Evolutionary conservation across 2,888 invertebrate genomes (phyloP), one percentile per base, ranked within the genome.

Genomic region (Tricholauxania praeusta): DNA sequence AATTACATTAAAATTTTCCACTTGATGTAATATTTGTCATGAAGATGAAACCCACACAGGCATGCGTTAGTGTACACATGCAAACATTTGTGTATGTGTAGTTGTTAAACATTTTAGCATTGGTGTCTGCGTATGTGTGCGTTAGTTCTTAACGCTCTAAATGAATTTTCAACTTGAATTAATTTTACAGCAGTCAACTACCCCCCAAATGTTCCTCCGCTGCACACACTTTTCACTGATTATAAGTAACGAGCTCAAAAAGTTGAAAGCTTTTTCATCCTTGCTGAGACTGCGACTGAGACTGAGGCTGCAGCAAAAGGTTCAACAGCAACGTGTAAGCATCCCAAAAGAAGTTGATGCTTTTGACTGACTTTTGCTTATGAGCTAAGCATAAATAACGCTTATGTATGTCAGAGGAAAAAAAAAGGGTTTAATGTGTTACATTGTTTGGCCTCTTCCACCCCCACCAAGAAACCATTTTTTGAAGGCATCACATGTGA

Each of bases 1-100:
- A 85, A 85, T 84, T 85, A 84, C 83, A 85, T 85, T 84, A 85
- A 84, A 84, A 84, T 84, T 84, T 83, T 83, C 79, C 80, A 80
- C 84, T 82, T 84, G 82, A 85, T 82, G 83, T 84, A 85, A 83
- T 84, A 81, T 84, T 82, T 84, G 84, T 84, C 81, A 83, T 82
- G 80, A 82, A 80, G 79, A 75, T 70, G 64, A 70, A 62, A 70
- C 69, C 49, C 75, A 77, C 71, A 22, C 52, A 22, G 47, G 57
- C 69, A 28, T 78, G 79, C 80, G 80, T 79, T 78, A 78, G 75
- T 78, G 72, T 75, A 72, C 71, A 70, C 22, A 47, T 67, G 48
- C 51, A 70, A 57, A 14, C 66, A 39, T 32, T 49, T 39, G 60
- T 4, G 10, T 47, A 19, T 39, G 15, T n/a, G 62, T 52, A 51